Base-by-base conservation (phyloP, 2,113 vertebrate species). In the Neopipo cinnamomea region DNA sequence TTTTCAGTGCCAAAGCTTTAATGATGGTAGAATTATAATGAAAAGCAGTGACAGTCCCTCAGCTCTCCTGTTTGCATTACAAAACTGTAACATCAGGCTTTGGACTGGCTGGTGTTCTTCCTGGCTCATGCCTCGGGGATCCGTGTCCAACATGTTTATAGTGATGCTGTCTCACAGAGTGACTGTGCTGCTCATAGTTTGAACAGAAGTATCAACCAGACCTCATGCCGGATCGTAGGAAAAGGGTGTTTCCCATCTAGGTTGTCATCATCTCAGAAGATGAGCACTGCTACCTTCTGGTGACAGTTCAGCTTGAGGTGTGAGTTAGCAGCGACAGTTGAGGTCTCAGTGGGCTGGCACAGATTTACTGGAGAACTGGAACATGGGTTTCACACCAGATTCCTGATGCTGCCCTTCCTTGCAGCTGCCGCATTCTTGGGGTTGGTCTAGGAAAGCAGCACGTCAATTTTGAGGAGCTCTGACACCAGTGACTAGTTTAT, bases 301-400 rank as follows among this genome's bases (percentile, higher is more conserved):
- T 74, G 85, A 37, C 44, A 28, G 72, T 46, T 89, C 17, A 18
- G 41, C 23, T 73, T 12, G 13, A 21, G 67, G 14, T 27, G 73
- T n/a, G 72, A 37, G 37, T 42, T 42, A 33, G 49, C 68, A 47
- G 62, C 3, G 4, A 37, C 55, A 50, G 63, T 24, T 3, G 5
- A 7, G 47, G 6, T 42, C 82, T 62, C 0, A 0, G 33, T n/a
- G 84, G 39, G 44, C 44, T 42, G 6, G 2, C 0, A 0, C 46
- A 71, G 50, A 35, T 11, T 12, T 8, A 2, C 14, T 61, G 55
- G 75, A 13, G 50, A 85, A 22, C 31, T 73, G 14, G 42, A 80
- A 17, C 35, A 35, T 20, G 53, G 18, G 37, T 96, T 92, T 84
- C 67, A 55, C 20, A 14, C 47, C 2, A 0, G 22, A 6, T 74